A percentile compares a stretch with the other conserved stretches of the same genome.
These are phyloP conservation scores for Scrobipalpa costella DNA, from an alignment of 2,888 invertebrate species.

Conservation along the genomic window DNA sequence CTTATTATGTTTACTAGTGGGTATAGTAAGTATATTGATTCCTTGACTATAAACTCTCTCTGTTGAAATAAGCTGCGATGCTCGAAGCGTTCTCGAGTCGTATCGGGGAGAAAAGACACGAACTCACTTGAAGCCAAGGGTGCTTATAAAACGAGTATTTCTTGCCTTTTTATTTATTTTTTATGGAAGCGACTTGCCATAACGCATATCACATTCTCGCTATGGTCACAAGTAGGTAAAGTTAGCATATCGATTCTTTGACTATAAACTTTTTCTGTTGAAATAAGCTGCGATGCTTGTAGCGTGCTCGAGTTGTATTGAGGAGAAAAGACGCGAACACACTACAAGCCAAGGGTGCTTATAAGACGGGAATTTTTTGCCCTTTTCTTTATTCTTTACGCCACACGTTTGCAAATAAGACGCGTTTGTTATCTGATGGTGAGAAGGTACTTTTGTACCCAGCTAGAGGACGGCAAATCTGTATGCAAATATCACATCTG, in stretches of 20 bases:
- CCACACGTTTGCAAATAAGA: neutral
- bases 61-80: neutral
- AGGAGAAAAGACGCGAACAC: slow-evolving; percentile 11
- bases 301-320: slow-evolving; percentile 8
- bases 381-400: neutral
- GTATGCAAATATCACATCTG: no score
- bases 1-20: no score
- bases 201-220: no score
- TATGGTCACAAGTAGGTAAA: no score
- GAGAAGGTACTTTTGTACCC: no score
- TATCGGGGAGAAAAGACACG: slow-evolving; percentile 6
- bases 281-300: neutral
- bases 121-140: slow-evolving; percentile 10
- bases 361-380: neutral
- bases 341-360: slow-evolving; percentile 8
- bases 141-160: neutral
- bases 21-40: neutral
- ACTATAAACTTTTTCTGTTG: neutral
- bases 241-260: neutral
- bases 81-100: neutral
- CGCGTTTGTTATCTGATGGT: no score
- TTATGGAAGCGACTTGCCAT: neutral
- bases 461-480: no score
- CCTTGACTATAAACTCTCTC: slow-evolving; percentile 1
- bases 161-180: neutral